Base-by-base conservation (phyloP, 1,140 invertebrate genomes). In the Lethrus apterus region DNA sequence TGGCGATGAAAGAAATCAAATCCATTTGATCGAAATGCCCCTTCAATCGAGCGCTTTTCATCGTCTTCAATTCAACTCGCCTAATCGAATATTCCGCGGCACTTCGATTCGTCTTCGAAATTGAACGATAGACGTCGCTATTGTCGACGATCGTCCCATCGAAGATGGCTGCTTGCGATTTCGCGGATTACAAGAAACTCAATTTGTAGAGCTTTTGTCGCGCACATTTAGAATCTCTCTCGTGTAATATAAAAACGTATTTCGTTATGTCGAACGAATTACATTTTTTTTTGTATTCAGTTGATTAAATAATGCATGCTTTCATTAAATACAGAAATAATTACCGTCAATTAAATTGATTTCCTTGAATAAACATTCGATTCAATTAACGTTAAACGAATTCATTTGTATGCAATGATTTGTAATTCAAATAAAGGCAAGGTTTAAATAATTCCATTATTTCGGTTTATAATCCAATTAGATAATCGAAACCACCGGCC, bases 41-140 rank as follows among this genome's bases (percentile, higher is more conserved):
- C n/a, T n/a, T 21, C 44, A 46, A 46, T 46, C 44, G 34, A 13
- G 20, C 34, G 33, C 33, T 34, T 46, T 46, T 46, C 44, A 46
- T 46, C 32, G 44, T 34, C 17, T 46, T 34, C 44, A 46, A 46
- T 46, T 46, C 44, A 46, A 18, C 33, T 46, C 34, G 24, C 29
- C 33, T 26, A 36, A 46, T 46, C 44, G 44, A 46, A 36, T 46
- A 46, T 46, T 38, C 44, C 33, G 33, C 31, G 17, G 31, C 31
- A 40, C 43, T 29, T 44, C 42, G 43, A n/a, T 33, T 13, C 14
- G 15, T 3, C 32, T 14, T 17, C 20, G 33, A 13, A 21, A 18
- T 38, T 21, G 14, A 34, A 19, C 17, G 35, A 38, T 21, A 5
- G 18, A 21, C 18, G 18, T 8, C 15, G 34, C 40, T 17, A 42